Conservation (phyloP, 2,113 vertebrate species). For the Trochalopteron elliotii region DNA sequence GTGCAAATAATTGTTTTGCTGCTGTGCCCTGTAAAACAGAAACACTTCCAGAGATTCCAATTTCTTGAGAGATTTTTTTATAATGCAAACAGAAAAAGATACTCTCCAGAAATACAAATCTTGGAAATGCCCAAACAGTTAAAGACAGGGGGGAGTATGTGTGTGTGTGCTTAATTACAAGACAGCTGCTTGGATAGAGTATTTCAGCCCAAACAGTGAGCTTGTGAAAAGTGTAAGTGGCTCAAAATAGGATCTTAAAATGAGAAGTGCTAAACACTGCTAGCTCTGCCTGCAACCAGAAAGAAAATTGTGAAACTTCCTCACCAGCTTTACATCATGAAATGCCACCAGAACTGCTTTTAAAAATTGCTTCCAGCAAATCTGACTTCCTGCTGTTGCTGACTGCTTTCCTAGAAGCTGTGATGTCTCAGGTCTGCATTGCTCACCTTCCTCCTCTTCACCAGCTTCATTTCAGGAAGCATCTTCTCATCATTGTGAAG, state of each 20-base stretch:
- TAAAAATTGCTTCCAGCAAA: background rate
- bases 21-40: background rate
- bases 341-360: background rate
- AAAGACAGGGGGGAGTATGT: background rate
- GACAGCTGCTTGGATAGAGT: background rate
- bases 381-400: background rate
- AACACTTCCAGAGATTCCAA: background rate
- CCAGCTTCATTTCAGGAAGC: background rate
- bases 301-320: background rate
- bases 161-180: background rate
- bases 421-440: background rate
- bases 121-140: background rate
- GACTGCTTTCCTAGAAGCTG: background rate
- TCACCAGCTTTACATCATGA: background rate
- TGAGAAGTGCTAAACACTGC: background rate
- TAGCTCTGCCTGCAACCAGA: background rate
- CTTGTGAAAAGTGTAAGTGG: background rate
- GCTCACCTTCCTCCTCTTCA: background rate
- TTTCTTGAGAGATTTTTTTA: background rate
- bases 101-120: background rate
- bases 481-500: background rate
- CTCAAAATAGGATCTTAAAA: conserved; percentile 25
- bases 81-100: background rate
- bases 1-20: background rate
- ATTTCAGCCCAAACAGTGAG: conserved; percentile 26